A percentile compares a stretch with the other conserved stretches of the same genome.
phyloP scores from a whole-genome alignment of 2,113 vertebrate genomes.

The Pandion haliaetus region DNA sequence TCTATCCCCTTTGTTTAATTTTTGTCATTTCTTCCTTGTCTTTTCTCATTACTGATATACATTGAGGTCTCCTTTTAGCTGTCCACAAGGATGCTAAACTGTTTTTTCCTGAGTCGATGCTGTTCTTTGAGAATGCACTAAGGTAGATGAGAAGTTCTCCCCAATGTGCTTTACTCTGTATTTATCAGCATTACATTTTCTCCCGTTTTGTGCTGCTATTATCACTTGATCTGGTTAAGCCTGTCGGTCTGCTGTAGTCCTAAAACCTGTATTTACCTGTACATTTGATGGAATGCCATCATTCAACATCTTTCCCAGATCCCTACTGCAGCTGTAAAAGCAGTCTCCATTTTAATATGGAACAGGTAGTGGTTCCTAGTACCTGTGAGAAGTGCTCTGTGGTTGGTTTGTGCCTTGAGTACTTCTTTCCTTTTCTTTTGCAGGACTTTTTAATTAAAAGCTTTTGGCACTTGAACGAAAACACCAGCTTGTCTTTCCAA shows the following conservation, averaged over 20 bases:
- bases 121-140: not conserved
- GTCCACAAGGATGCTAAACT: not conserved
- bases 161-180: fast-evolving
- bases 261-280: not conserved
- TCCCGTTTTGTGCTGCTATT: fast-evolving
- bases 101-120: fast-evolving
- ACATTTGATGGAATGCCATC: not conserved
- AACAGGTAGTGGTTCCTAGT: fast-evolving
- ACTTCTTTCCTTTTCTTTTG: fast-evolving
- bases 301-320: fast-evolving
- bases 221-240: not conserved
- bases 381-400: too few relatives aligned
- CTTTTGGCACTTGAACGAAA: not conserved
- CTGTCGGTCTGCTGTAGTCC: not conserved
- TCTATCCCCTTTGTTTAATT: not conserved
- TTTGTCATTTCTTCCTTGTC: not conserved
- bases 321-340: not conserved
- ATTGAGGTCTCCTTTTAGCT: not conserved
- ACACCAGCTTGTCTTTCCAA: not conserved
- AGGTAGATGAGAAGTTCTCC: not conserved
- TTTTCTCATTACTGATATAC: not conserved
- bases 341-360: fast-evolving
- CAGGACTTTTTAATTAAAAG: not conserved
- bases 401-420: not conserved
- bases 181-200: not conserved